Conservation (phyloP, 2,888 invertebrate species). For the Thumatha senex region DNA sequence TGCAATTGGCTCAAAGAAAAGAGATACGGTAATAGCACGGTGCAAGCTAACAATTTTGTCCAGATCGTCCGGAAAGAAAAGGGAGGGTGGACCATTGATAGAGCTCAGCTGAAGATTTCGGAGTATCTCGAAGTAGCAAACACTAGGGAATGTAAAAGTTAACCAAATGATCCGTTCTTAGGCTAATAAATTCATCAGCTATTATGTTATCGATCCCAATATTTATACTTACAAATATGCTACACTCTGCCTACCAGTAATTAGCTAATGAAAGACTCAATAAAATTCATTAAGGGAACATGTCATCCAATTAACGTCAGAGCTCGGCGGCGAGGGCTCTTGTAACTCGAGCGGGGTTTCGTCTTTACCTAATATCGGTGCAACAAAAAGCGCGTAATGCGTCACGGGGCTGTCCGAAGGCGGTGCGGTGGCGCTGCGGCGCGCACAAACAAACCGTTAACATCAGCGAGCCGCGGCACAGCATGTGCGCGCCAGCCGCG, state of each 20-base stretch:
- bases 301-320: conserved; percentile 45
- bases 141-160: too few relatives aligned
- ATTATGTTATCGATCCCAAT: too few relatives aligned
- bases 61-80: too few relatives aligned
- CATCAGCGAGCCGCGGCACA: conserved; percentile 36
- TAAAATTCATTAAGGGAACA: conserved; percentile 43
- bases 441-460: conserved; percentile 58
- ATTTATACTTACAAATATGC: too few relatives aligned
- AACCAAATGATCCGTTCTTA: too few relatives aligned
- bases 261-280: conserved; percentile 44
- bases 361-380: conserved; percentile 23
- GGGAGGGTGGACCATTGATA: too few relatives aligned
- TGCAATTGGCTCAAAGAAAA: too few relatives aligned
- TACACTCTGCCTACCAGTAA: conserved; percentile 21
- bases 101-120: too few relatives aligned
- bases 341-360: conserved; percentile 42
- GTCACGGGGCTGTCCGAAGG: conserved; percentile 17
- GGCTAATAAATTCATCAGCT: too few relatives aligned
- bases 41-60: too few relatives aligned
- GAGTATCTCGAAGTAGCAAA: too few relatives aligned
- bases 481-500: conserved; percentile 28
- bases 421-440: conserved; percentile 10
- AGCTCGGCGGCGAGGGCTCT: conserved; percentile 25
- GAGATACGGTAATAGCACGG: too few relatives aligned
- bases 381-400: conserved; percentile 43